A percentile compares a stretch with the other conserved stretches of the same genome.
Evolutionary conservation across 2,797 vertebrate genomes (phyloP).

Genomic region (Gorsachius magnificus): DNA sequence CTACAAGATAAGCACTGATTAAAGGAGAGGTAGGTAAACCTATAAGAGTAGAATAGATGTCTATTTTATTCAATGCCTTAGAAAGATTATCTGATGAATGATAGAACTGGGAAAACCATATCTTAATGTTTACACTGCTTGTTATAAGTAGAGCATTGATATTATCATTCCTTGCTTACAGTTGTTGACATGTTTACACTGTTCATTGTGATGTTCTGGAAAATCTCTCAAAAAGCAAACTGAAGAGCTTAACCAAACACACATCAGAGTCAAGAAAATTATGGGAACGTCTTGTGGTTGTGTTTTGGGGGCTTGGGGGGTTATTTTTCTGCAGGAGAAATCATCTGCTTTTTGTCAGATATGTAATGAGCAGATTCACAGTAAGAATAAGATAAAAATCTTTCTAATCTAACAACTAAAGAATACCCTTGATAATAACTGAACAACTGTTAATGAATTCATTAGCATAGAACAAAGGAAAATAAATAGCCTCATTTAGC

Average conservation of each 20-base stretch:
- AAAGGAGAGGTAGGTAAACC: neutral
- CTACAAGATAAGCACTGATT: neutral
- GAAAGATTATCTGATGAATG: neutral
- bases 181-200: neutral
- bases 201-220: neutral
- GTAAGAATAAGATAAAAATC: constrained; percentile 32
- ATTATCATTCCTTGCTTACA: neutral
- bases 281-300: neutral
- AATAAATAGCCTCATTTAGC: constrained; percentile 37
- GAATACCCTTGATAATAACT: constrained; percentile 7
- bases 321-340: neutral
- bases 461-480: constrained; percentile 40
- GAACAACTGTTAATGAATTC: constrained; percentile 45
- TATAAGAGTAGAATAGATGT: neutral
- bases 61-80: neutral
- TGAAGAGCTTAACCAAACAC: neutral
- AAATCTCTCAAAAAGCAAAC: neutral
- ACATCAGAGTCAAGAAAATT: neutral
- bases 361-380: neutral
- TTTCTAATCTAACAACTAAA: constrained; percentile 17
- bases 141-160: neutral
- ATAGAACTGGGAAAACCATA: neutral
- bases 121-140: neutral
- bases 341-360: neutral
- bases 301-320: neutral